Evolutionary conservation across 1,140 invertebrate genomes (phyloP).

Genomic region (Lepidurus couesii): DNA sequence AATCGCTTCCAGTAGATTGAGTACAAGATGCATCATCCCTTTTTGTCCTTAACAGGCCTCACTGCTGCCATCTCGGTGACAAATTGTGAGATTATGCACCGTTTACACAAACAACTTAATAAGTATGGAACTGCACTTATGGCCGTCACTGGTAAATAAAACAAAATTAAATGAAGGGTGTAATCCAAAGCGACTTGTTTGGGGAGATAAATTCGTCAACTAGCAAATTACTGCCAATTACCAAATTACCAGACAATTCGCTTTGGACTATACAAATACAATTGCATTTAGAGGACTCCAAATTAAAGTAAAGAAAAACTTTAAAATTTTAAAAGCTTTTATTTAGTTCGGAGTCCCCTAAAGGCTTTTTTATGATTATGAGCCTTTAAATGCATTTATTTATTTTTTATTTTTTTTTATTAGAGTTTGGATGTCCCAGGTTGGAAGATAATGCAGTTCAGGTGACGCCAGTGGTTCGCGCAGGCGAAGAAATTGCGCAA

Average conservation of each 20-base stretch:
- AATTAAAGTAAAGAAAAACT: not conserved
- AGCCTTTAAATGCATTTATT: not conserved
- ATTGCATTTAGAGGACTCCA: not conserved
- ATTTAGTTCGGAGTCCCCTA: too few species aligned
- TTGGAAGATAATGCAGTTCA: constrained; percentile 57
- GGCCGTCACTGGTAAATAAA: constrained; percentile 53
- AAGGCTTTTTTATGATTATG: too few species aligned
- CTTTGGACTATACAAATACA: not conserved
- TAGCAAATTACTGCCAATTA: too few species aligned
- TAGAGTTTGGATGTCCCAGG: constrained; percentile 64
- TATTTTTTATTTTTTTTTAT: constrained; percentile 40
- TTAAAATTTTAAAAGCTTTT: not conserved
- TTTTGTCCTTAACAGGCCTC: not conserved
- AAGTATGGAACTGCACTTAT: constrained; percentile 46
- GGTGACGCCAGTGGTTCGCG: constrained; percentile 59
- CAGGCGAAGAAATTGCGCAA: constrained; percentile 65
- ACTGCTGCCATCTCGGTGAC: constrained; percentile 26
- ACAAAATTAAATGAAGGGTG: not conserved
- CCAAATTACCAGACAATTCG: not conserved
- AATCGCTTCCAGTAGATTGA: not conserved
- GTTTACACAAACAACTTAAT: not conserved
- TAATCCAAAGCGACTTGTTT: not conserved
- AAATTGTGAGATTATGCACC: constrained; percentile 14
- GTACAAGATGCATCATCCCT: not conserved
- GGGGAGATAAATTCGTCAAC: not conserved